These are phyloP conservation scores for Leptinotarsa haldemani DNA, from an alignment of 2,888 invertebrate genomes.

Conservation along the genomic window DNA sequence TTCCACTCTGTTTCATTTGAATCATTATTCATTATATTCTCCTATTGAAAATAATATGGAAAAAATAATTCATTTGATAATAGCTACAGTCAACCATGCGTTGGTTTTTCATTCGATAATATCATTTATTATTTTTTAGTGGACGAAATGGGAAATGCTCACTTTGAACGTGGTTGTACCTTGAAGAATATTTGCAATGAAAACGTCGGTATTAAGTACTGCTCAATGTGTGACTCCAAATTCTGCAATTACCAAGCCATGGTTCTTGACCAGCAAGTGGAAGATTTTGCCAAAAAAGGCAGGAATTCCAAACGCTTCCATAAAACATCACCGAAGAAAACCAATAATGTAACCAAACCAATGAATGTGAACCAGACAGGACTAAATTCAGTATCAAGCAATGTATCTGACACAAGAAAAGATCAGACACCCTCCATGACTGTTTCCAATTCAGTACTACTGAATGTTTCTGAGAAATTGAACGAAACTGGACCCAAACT, in stretches of 20 bases:
- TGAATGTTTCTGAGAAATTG: too few relatives aligned
- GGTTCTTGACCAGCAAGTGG: conserved; percentile 30
- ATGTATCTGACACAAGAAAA: not conserved
- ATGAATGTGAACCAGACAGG: not conserved
- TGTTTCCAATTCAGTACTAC: too few relatives aligned
- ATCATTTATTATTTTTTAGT: conserved; percentile 12
- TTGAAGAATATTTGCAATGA: conserved; percentile 26
- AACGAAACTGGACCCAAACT: too few relatives aligned
- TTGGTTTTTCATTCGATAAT: too few relatives aligned
- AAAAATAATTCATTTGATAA: too few relatives aligned
- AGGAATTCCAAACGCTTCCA: not conserved
- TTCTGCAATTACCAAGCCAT: conserved; percentile 31
- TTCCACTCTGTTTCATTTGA: too few relatives aligned
- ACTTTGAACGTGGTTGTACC: conserved; percentile 27
- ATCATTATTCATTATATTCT: too few relatives aligned
- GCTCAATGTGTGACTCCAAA: conserved; percentile 25
- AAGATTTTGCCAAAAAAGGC: conserved; percentile 25
- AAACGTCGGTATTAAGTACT: conserved; percentile 30
- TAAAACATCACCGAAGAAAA: not conserved
- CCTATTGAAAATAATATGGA: too few relatives aligned
- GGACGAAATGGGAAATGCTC: conserved; percentile 22
- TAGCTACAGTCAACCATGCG: too few relatives aligned
- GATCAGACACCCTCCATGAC: too few relatives aligned
- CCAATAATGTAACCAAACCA: not conserved
- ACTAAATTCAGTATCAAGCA: not conserved